phyloP scores from a whole-genome alignment of 1,140 invertebrate species.

The Ganaspis sp. region DNA sequence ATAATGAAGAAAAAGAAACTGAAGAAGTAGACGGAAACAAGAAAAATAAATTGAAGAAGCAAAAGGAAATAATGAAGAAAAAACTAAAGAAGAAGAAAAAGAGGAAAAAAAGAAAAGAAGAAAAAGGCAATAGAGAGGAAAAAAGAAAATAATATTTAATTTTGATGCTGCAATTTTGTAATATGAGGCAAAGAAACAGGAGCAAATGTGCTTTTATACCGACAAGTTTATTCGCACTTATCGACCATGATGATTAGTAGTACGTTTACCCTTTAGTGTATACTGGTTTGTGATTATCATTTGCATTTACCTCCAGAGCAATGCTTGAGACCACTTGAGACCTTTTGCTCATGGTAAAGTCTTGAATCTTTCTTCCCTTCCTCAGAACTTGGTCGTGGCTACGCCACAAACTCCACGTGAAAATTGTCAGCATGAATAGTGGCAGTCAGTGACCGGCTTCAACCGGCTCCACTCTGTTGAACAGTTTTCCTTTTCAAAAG shows the following conservation, averaged over 20 bases:
- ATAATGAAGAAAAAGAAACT: too few species aligned
- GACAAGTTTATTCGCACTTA: constrained; percentile 1
- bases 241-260: background rate
- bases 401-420: constrained; percentile 2
- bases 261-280: background rate
- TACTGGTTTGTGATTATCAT: background rate
- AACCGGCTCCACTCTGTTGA: background rate
- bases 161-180: too few species aligned
- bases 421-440: constrained; percentile 26
- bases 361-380: constrained; percentile 13
- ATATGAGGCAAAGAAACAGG: background rate
- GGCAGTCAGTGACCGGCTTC: constrained; percentile 17
- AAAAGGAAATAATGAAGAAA: too few species aligned
- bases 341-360: constrained; percentile 13
- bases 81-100: too few species aligned
- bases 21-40: too few species aligned
- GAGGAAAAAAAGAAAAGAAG: too few species aligned
- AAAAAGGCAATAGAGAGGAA: too few species aligned
- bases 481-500: background rate
- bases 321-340: background rate
- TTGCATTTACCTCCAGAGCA: background rate
- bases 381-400: constrained; percentile 10
- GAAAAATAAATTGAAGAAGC: too few species aligned
- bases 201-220: background rate
- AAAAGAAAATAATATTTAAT: too few species aligned